Evolutionary conservation across 2,113 vertebrate genomes (phyloP).

Genomic region (Python bivittatus): DNA sequence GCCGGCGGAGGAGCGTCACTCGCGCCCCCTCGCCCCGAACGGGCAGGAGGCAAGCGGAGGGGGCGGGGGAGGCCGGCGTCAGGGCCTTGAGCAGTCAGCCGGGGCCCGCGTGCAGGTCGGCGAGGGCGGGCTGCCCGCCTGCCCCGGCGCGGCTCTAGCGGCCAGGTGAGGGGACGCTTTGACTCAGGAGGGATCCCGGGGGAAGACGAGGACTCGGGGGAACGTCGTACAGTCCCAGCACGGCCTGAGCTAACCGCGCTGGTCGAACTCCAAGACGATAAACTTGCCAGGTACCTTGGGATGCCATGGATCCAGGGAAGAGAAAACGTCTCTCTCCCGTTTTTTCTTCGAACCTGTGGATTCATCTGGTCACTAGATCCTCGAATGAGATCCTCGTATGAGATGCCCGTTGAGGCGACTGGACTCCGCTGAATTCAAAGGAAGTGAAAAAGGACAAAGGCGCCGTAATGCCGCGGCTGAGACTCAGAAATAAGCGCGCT

Average conservation of each 20-base stretch:
- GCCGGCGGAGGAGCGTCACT: slow-evolving; percentile 2
- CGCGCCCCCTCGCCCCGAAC: background rate
- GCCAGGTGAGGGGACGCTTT: background rate
- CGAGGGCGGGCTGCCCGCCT: background rate
- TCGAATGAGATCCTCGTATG: background rate
- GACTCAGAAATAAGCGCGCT: background rate
- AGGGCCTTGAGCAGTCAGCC: background rate
- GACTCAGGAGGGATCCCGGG: background rate
- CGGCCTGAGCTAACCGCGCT: background rate
- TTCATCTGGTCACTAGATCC: background rate
- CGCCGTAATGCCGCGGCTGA: background rate
- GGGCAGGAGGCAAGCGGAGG: background rate
- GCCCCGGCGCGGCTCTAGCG: background rate
- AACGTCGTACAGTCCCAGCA: background rate
- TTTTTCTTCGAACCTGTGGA: background rate
- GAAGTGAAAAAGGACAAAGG: background rate
- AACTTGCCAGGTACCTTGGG: background rate
- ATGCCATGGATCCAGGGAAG: background rate
- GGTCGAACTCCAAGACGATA: background rate
- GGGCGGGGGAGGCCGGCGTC: background rate
- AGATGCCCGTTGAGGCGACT: background rate
- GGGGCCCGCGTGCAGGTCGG: background rate
- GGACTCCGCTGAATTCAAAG: background rate
- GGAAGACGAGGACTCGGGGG: background rate
- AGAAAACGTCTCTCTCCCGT: background rate